Evolutionary conservation across 2,113 vertebrate species (phyloP), one percentile per base, ranked within the genome.

Genomic region (Zosterops pallidus): DNA sequence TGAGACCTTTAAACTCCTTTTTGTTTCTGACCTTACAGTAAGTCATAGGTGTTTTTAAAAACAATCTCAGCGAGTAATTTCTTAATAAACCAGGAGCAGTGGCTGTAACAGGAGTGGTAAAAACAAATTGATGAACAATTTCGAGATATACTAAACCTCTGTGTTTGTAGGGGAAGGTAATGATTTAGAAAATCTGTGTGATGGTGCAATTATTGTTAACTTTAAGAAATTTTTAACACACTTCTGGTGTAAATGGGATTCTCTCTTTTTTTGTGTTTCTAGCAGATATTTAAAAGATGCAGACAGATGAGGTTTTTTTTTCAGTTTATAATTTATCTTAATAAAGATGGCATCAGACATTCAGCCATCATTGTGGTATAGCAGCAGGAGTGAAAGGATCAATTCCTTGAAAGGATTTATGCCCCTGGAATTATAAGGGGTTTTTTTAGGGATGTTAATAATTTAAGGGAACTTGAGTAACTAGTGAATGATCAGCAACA

Each of bases 181-280:
- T 95, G 97, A 95, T 96, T 97, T 97, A 83, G 96, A 97, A 97
- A 97, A 97, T 95, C 95, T 92, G 3, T 74, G 46, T 87, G 93
- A 95, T 91, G 77, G 91, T 97, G 96, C 93, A 95, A 92, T 97
- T 97, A 94, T 92, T 95, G 83, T 85, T 96, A 97, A 95, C 92
- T 97, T 90, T 77, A 90, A 95, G 94, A 97, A 97, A 96, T 96
- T 95, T 95, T 95, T 49, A 83, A 35, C 14, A 26, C 53, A 47
- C 50, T 31, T 93, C 91, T 97, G 90, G 42, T 95, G 65, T 92
- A 93, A 97, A 89, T 94, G 91, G 90, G 82, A 85, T 97, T 92
- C 90, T 95, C 81, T 96, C 83, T 92, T 84, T 93, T 94, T 95
- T 57, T 93, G 53, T 94, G 63, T 97, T 96, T 95, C 87, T 96